A percentile compares a stretch with the other conserved stretches of the same genome.
Conservation (phyloP, 1,140 invertebrate genomes). For the Drosophila orosa region DNA sequence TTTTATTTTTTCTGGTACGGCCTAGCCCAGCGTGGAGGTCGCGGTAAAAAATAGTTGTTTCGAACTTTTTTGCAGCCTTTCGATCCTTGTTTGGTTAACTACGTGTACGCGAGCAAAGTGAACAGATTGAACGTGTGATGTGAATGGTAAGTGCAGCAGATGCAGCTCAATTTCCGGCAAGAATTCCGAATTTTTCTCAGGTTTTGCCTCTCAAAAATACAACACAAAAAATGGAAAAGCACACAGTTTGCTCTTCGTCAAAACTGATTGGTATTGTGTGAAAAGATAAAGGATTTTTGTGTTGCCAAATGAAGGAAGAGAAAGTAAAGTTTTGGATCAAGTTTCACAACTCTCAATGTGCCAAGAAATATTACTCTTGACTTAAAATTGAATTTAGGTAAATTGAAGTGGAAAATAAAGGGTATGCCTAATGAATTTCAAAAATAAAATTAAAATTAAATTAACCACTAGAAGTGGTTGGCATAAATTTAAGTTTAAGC, state of each 20-base stretch:
- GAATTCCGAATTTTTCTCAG: background rate
- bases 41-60: constrained; percentile 29
- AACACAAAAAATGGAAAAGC: background rate
- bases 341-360: background rate
- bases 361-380: background rate
- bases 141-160: constrained; percentile 72
- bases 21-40: constrained; percentile 32
- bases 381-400: background rate
- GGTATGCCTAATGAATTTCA: background rate
- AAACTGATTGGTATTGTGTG: constrained; percentile 8
- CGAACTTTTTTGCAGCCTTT: constrained; percentile 26
- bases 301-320: background rate
- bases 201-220: background rate
- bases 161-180: constrained; percentile 26
- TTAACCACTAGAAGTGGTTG: background rate
- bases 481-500: background rate
- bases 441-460: background rate
- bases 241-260: background rate
- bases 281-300: constrained; percentile 3
- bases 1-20: background rate
- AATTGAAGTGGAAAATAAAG: background rate
- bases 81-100: constrained; percentile 56
- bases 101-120: constrained; percentile 26
- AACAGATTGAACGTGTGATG: constrained; percentile 65
- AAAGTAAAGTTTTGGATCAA: background rate